Evolutionary conservation across 2,113 vertebrate species (phyloP).

Genomic region (Jacana jacana): DNA sequence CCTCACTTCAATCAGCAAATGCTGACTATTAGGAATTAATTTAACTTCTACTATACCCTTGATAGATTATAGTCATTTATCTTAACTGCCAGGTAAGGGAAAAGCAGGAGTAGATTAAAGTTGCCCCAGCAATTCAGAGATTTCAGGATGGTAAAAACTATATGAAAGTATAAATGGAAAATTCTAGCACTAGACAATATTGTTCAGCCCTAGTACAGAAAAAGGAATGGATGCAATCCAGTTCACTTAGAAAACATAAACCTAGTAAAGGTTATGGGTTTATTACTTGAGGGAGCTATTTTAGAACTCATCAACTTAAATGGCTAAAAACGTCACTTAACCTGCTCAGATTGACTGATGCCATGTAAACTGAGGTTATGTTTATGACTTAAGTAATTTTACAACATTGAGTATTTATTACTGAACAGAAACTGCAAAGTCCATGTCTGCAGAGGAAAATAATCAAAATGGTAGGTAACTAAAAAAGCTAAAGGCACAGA

Average conservation of each 20-base stretch:
- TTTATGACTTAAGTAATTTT: background rate
- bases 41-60: slow-evolving; percentile 69
- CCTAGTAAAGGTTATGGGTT: background rate
- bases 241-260: background rate
- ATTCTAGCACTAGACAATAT: background rate
- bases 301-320: background rate
- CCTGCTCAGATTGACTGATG: background rate
- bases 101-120: slow-evolving; percentile 76
- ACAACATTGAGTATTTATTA: background rate
- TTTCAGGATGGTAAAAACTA: slow-evolving; percentile 69
- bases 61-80: slow-evolving; percentile 76
- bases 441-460: background rate
- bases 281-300: background rate
- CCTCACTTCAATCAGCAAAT: slow-evolving; percentile 62
- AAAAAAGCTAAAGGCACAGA: background rate
- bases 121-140: slow-evolving; percentile 66
- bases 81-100: slow-evolving; percentile 77
- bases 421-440: background rate
- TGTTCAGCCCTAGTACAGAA: background rate
- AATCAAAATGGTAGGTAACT: background rate
- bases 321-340: background rate
- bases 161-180: slow-evolving; percentile 61
- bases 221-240: background rate
- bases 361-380: background rate
- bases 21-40: slow-evolving; percentile 74